A percentile compares a stretch with the other conserved stretches of the same genome.
Conservation (phyloP, 2,113 vertebrate species). For the Ctenomys sociabilis region DNA sequence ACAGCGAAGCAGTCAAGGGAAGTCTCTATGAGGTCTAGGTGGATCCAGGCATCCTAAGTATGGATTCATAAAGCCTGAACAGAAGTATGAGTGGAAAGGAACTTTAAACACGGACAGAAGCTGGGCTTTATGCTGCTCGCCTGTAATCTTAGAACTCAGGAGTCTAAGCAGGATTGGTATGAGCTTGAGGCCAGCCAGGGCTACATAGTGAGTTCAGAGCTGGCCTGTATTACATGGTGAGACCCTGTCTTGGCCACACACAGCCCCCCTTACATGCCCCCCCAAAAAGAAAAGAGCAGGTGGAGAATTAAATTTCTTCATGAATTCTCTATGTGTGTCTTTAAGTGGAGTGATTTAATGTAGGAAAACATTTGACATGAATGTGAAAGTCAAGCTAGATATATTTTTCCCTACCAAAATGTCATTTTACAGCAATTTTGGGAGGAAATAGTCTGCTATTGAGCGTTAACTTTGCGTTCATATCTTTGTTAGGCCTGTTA, state of each 20-base stretch:
- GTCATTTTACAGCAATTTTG: not conserved
- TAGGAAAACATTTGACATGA: not conserved
- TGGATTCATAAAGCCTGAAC: not conserved
- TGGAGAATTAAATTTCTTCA: not conserved
- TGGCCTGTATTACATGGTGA: not conserved
- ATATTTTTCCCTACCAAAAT: not conserved
- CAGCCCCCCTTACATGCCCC: not conserved
- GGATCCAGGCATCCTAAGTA: not conserved
- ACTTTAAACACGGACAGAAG: not conserved
- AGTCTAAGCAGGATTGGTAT: not conserved
- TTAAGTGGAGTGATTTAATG: not conserved
- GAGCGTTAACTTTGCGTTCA: not conserved
- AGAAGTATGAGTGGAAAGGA: not conserved
- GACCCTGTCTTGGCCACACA: not conserved
- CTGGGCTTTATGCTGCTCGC: not conserved
- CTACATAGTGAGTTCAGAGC: not conserved
- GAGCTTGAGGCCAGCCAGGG: not conserved
- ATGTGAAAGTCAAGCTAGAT: slow-evolving; percentile 18
- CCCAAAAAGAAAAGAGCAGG: not conserved
- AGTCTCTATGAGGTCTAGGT: not conserved
- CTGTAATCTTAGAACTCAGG: not conserved
- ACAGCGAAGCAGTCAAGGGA: not conserved
- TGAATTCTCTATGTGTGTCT: not conserved
- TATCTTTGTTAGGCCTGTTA: not conserved
- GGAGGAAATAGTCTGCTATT: not conserved